Evolutionary conservation across 1,140 invertebrate genomes (phyloP), one percentile per base, ranked within the genome.

Genomic region (Lepidurus apus): DNA sequence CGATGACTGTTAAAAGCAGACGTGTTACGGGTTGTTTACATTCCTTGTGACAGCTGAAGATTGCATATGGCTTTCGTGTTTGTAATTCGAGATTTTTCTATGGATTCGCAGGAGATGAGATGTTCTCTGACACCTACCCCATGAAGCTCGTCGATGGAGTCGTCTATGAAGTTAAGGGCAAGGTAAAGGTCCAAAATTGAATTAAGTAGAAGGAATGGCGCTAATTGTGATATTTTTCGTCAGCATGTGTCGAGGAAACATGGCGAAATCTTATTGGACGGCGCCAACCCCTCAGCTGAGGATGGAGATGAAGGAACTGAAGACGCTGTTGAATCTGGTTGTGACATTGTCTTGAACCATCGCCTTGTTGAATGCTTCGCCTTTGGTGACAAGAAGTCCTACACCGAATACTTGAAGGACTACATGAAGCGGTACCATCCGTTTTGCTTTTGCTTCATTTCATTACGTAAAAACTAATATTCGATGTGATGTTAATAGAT

Each of bases 121-220:
- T 98, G 92, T 97, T 97, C 88, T 96, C 96, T 47, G 97, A 98
- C 87, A 93, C 94, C n/a, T 97, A 95, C 85, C 97, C 93, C 87
- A 91, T 97, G 79, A 96, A 97, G 85, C 86, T 98, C 75, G 88
- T 98, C 13, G 95, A 98, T 84, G 93, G 96, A 85, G 94, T 96
- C 42, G 84, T 98, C 53, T 98, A 97, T 83, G 96, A 98, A 91
- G 96, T 98, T 43, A 93, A 94, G 84, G 96, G 95, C 82, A 95
- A 90, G 86, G 90, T 91, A 85, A 85, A 81, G 44, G 21, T 73
- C 43, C 43, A 34, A 34, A 34, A 34, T 34, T 26, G 34, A 75
- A 26, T 42, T 76, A 24, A 24, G 9, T 6, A 1, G 17, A 65
- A 65, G 53, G 17, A 21, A 13, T 17, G 21, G 6, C 21, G 17